Conservation (phyloP, 2,113 vertebrate genomes). For the Reinhardtius hippoglossoides region DNA sequence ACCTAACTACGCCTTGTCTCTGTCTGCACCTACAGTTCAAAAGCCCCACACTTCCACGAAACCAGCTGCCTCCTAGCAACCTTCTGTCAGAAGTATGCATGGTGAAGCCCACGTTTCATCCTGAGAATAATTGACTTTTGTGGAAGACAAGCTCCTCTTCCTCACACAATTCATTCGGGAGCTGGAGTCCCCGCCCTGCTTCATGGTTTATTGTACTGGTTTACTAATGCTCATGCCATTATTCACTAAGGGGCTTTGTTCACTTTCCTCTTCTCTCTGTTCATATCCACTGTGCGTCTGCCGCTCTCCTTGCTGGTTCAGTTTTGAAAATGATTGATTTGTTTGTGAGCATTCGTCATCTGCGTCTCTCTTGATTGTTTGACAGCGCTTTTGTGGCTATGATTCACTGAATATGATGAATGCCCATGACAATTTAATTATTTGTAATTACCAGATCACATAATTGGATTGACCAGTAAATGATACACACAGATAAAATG, state of each 20-base stretch:
- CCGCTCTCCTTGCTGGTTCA: not conserved
- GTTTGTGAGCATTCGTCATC: not conserved
- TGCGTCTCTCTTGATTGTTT: not conserved
- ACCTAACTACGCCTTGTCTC: not conserved
- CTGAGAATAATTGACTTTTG: not conserved
- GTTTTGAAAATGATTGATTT: not conserved
- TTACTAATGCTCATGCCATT: not conserved
- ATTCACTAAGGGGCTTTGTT: not conserved
- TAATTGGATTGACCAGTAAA: too few relatives aligned
- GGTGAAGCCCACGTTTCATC: not conserved
- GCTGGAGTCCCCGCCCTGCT: not conserved
- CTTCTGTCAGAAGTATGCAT: not conserved
- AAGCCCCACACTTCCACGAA: too few relatives aligned
- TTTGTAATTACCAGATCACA: too few relatives aligned
- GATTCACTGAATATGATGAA: not conserved
- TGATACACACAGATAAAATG: too few relatives aligned
- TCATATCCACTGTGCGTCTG: not conserved
- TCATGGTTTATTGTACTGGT: not conserved
- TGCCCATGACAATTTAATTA: not conserved
- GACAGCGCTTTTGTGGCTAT: not conserved
- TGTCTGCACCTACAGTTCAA: too few relatives aligned
- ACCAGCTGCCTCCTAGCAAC: not conserved
- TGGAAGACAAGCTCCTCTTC: not conserved
- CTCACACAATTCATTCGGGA: not conserved
- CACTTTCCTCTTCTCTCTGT: not conserved